Base-by-base conservation (phyloP, 2,888 invertebrate genomes). In the Eledona agricola region DNA sequence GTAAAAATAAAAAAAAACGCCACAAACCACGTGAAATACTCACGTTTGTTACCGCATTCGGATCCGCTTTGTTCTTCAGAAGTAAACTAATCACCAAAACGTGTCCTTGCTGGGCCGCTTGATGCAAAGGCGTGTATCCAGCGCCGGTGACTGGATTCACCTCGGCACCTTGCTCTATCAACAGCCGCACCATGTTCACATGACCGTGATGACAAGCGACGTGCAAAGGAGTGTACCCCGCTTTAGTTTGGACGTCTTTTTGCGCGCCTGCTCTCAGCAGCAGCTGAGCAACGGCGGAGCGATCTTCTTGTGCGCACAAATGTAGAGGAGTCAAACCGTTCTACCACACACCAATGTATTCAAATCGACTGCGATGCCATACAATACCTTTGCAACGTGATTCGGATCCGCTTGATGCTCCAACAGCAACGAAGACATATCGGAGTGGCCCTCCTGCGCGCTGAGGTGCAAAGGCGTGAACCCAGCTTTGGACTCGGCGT, bases 201-300 rank as follows among this genome's bases (percentile, higher is more conserved):
- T 96, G 98, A 0, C 99, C 99, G 74, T 97, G 99, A 79, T 99
- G 99, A 63, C 96, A 90, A 34, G 99, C 99, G 25, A 99, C 95
- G 78, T 99, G 99, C 7, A 99, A 81, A 0, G 99, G 98, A 7
- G 98, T 98, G 78, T 98, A 99, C 0, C 98, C 98, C 42, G 95
- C 96, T 81, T 94, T 86, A 11, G 88, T 88, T 64, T 83, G 81
- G 57, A 84, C 82, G 62, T 87, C 86, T 62, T 85, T 81, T 75
- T 90, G 88, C 58, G 95, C 93, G n/a, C 90, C 90, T 77, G 94
- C 91, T 76, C 93, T 93, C 43, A 91, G 86, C 31, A 98, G 81
- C 51, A 96, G 84, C 67, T 93, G 89, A 0, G 97, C 99, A 6
- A 98, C 98, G 42, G 92, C 88, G 1, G 97, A 96, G 62, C 92